These are phyloP conservation scores for Turdus rufiventris DNA, from an alignment of 2,113 vertebrate genomes.

Conservation along the genomic window DNA sequence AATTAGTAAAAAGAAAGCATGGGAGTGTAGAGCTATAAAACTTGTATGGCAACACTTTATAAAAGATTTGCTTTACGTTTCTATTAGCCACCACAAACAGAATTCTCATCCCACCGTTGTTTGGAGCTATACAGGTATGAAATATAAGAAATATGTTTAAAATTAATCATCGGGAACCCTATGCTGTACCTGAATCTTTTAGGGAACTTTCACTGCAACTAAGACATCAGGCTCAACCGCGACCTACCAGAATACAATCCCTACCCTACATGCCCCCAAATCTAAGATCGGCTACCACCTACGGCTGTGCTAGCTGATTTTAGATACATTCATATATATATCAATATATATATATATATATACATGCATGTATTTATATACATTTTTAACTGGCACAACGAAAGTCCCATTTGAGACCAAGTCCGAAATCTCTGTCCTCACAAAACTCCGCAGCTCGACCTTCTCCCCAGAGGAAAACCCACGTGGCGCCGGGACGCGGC, in stretches of 20 bases:
- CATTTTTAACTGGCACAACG: background rate
- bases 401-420: background rate
- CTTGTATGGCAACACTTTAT: background rate
- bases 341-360: too few species aligned
- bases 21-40: background rate
- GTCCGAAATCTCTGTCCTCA: background rate
- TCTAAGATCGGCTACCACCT: background rate
- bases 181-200: background rate
- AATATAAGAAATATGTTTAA: background rate
- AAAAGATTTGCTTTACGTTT: background rate
- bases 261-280: background rate
- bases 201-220: background rate
- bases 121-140: background rate
- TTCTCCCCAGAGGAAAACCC: background rate
- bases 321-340: too few species aligned
- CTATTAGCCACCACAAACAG: background rate
- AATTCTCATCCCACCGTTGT: background rate
- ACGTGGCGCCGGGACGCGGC: conserved; percentile 22
- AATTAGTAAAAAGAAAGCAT: background rate
- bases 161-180: background rate
- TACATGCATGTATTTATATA: background rate
- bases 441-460: background rate
- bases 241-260: background rate
- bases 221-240: background rate
- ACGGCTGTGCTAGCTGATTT: background rate